Percentiles rank a stretch among this genome's conserved stretches.
Evolutionary conservation across 2,797 vertebrate species (phyloP).

Genomic region (Xerus rutilus): DNA sequence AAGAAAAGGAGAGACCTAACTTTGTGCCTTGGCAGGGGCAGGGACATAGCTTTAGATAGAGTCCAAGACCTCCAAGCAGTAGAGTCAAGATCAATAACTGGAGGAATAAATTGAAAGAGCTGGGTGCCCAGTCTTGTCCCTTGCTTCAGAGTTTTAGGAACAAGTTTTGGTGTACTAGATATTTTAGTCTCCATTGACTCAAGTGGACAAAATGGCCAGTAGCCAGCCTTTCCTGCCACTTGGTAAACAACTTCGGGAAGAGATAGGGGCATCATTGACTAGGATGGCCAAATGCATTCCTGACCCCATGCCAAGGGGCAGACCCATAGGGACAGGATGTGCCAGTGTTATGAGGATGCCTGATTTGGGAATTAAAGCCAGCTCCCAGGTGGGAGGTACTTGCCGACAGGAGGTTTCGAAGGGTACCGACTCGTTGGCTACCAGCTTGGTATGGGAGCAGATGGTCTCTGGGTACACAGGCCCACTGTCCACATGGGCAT

Average conservation of each 20-base stretch:
- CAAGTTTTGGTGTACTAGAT: not conserved
- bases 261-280: not conserved
- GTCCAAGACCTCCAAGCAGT: not conserved
- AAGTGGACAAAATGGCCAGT: not conserved
- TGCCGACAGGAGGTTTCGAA: slow-evolving; percentile 99
- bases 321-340: not conserved
- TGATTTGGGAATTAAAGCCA: not conserved
- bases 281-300: not conserved
- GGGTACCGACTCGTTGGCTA: slow-evolving; percentile 94
- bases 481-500: slow-evolving; percentile 98
- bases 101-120: not conserved
- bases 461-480: slow-evolving; percentile 98
- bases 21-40: not conserved
- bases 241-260: not conserved
- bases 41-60: not conserved
- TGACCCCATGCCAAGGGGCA: not conserved
- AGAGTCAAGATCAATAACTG: not conserved
- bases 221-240: not conserved
- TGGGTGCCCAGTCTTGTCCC: not conserved
- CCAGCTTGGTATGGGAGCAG: slow-evolving; percentile 97
- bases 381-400: slow-evolving; percentile 75
- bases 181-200: not conserved
- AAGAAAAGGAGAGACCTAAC: not conserved
- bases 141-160: not conserved
- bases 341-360: not conserved